Evolutionary conservation across 2,888 invertebrate species (phyloP).

Genomic region (Acrocyrtus sp.): DNA sequence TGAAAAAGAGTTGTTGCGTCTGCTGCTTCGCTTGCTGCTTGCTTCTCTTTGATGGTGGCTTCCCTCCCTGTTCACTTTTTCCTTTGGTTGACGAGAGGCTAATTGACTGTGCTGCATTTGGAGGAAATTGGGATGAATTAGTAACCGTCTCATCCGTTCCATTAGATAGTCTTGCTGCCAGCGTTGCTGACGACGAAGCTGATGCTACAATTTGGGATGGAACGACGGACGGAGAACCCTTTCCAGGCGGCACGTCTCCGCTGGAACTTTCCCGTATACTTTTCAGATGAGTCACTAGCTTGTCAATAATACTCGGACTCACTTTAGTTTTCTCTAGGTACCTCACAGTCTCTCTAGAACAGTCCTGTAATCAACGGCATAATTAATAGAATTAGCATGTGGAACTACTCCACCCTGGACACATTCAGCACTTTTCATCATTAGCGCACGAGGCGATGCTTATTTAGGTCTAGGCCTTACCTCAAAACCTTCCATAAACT

Average conservation of each 20-base stretch:
- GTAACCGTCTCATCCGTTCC: slow-evolving; percentile 34
- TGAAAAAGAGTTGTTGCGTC: slow-evolving; percentile 30
- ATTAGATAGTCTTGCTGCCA: slow-evolving; percentile 23
- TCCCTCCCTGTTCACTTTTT: slow-evolving; percentile 32
- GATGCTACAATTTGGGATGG: slow-evolving; percentile 38
- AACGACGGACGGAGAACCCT: slow-evolving; percentile 36
- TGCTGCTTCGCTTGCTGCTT: slow-evolving; percentile 25
- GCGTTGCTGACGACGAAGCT: slow-evolving; percentile 21
- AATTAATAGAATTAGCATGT: no score
- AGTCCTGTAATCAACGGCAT: slow-evolving; percentile 53
- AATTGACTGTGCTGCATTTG: slow-evolving; percentile 32
- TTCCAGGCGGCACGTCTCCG: slow-evolving; percentile 23
- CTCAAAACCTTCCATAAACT: slow-evolving; percentile 59
- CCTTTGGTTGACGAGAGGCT: slow-evolving; percentile 37
- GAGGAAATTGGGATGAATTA: slow-evolving; percentile 38
- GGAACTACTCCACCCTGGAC: no score
- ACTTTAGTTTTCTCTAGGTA: slow-evolving; percentile 57
- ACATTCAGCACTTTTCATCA: no score
- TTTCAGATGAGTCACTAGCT: slow-evolving; percentile 54
- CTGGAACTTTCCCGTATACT: slow-evolving; percentile 29
- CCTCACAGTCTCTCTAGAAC: slow-evolving; percentile 52
- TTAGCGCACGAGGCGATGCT: neutral
- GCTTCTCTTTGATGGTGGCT: slow-evolving; percentile 30
- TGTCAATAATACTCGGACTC: slow-evolving; percentile 49
- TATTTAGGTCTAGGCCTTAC: slow-evolving; percentile 47